Evolutionary conservation across 2,797 vertebrate species (phyloP), one percentile per base, ranked within the genome.

Genomic region (Hoplostethus atlanticus): DNA sequence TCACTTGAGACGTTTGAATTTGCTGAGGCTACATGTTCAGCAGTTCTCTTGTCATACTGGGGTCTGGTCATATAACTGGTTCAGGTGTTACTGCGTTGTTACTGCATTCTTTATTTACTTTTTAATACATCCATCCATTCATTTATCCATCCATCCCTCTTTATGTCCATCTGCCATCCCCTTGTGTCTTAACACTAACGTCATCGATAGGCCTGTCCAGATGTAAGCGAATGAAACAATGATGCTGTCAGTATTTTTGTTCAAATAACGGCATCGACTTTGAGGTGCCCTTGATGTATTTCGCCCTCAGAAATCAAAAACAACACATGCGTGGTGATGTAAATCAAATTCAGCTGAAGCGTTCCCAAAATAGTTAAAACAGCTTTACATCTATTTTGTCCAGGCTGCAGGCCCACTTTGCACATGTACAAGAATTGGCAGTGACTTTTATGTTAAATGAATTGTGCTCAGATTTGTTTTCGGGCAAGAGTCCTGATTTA

Each of bases 71-170:
- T 71, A 25, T 71, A 30, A 55, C 73, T 78, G 63, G n/a, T 71
- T 69, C 11, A 5, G 48, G 17, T 79, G 74, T 85, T 77, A 36
- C n/a, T 55, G 10, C n/a, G 50, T 71, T 74, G 38, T 83, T 15
- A 6, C 64, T 44, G 59, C 70, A 83, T 86, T 77, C 80, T 73
- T 72, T 15, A n/a, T 40, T 9, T 16, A 55, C 58, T 71, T 50
- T 82, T 76, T 13, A 77, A 73, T 75, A 65, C 86, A 60, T 77
- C 76, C 75, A 82, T 89, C 72, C 64, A 80, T 30, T 30, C 38
- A 55, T 12, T 60, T 10, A 70, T 80, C 63, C 57, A 58, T 42
- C 54, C 47, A n/a, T 28, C 53, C 54, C 59, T 6, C 52, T 7
- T 30, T 25, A n/a, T 51, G 13, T 48, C 48, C 25, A 44, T 42